phyloP scores from a whole-genome alignment of 2,888 invertebrate species.

The Thymelicus sylvestris region DNA sequence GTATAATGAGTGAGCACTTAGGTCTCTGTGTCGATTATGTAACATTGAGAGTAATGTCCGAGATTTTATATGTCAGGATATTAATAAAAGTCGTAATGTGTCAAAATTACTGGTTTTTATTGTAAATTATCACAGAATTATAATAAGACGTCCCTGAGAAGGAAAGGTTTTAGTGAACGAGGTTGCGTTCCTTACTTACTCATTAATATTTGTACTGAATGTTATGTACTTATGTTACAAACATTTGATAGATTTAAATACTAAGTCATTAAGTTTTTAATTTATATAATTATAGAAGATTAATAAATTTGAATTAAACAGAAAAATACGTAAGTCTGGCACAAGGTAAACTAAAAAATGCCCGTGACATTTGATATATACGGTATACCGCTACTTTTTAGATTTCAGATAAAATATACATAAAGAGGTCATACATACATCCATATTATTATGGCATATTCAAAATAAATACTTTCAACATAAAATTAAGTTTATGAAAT shows the following conservation, averaged over 20 bases:
- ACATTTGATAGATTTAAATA: neutral
- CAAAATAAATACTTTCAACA: too few species aligned
- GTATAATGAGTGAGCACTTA: slow-evolving; percentile 4
- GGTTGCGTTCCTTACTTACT: neutral
- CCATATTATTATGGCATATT: too few species aligned
- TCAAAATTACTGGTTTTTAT: slow-evolving; percentile 8
- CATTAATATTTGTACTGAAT: neutral
- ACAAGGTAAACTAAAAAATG: neutral
- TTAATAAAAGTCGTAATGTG: slow-evolving; percentile 1
- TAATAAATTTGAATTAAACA: too few species aligned
- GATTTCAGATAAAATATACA: neutral
- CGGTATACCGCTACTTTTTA: neutral
- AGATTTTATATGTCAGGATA: neutral
- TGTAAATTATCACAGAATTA: slow-evolving; percentile 29
- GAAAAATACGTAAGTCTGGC: neutral
- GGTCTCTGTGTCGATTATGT: neutral
- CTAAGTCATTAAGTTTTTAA: neutral
- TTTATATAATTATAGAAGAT: too few species aligned
- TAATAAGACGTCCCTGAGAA: neutral
- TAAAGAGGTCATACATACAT: too few species aligned
- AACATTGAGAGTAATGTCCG: neutral
- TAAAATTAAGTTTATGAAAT: too few species aligned
- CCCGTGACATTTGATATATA: neutral
- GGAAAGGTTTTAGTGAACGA: neutral
- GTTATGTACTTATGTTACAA: neutral